Base-by-base conservation (phyloP, 2,888 invertebrate species). In the Drepanosiphum platanoidis region DNA sequence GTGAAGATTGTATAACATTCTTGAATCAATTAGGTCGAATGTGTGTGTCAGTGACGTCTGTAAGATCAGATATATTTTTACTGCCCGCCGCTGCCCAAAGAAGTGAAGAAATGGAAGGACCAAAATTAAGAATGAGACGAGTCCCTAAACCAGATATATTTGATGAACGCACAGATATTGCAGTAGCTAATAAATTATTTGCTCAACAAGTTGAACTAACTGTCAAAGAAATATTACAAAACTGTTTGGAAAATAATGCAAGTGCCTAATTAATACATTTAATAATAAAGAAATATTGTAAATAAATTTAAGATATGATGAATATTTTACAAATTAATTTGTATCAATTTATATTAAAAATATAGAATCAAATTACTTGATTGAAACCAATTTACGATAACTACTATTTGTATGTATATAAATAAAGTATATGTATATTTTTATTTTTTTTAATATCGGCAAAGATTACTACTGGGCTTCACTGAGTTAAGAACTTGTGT, bases 1-100 rank as follows among this genome's bases (percentile, higher is more conserved):
- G 95, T 72, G 97, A 98, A 88, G 98, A 98, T 89, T 95, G 96
- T 27, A 93, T 96, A 0, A 94, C 94, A 30, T 92, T 98, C 39
- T 90, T 98, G 80, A 92, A 96, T 89, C 96, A 97, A 90, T 91
- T 97, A 32, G 97, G 96, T 1, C 92, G 95, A 88, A 94, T 97
- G 86, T 94, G 95, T 87, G 93, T 95, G 87, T 95, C 96, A 0
- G 96, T 84, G 52, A 84, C 84, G 30, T 75, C 84, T 11, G 84
- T 84, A 30, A 66, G 84, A 32, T 84, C 84, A 7, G 84, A 84
- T 30, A 77, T 84, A 84, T 84, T 84, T 84, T 77, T 84, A 75
- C 30, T 84, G 8, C 84, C 84, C 32, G 64, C 84, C 58, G 68
- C 84, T 22, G 84, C 84, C 18, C 75, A 75, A 58, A 75, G n/a